Percentiles rank a stretch among this genome's conserved stretches.
Conservation (phyloP, 2,888 invertebrate genomes). For the Hecatera dysodea region DNA sequence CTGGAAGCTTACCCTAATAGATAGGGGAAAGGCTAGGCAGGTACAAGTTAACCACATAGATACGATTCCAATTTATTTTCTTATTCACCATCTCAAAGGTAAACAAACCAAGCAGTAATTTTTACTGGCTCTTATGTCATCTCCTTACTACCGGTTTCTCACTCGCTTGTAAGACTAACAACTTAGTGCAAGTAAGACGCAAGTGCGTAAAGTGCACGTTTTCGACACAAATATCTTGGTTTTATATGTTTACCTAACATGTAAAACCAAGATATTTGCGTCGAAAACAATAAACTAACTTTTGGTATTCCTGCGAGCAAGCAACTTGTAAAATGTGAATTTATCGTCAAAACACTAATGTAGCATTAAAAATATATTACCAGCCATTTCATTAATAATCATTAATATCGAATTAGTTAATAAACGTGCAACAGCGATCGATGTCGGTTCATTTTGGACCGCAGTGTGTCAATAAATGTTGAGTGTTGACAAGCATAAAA, state of each 20-base stretch:
- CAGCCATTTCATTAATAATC: constrained; percentile 35
- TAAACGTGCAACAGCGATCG: not conserved
- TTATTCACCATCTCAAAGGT: not conserved
- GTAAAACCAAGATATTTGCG: not conserved
- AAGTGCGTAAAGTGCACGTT: not conserved
- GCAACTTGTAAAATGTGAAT: not conserved
- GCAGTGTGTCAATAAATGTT: constrained; percentile 13
- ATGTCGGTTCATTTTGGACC: constrained; percentile 18
- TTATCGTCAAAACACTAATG: constrained; percentile 10
- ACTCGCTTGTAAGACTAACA: not conserved
- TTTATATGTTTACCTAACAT: not conserved
- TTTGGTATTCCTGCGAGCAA: not conserved
- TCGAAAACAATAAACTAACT: not conserved
- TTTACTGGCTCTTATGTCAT: not conserved
- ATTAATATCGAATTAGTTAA: constrained; percentile 38
- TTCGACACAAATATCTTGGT: not conserved
- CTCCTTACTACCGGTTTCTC: not conserved
- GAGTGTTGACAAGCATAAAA: constrained; percentile 10
- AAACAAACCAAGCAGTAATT: not conserved
- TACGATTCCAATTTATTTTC: constrained; percentile 11
- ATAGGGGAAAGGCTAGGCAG: too few relatives aligned
- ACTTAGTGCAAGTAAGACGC: not conserved
- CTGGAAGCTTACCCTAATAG: too few relatives aligned
- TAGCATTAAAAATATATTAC: constrained; percentile 57
- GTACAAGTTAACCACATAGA: too few relatives aligned